Evolutionary conservation across 2,113 vertebrate genomes (phyloP), one percentile per base, ranked within the genome.

Genomic region (Catharus bicknelli): DNA sequence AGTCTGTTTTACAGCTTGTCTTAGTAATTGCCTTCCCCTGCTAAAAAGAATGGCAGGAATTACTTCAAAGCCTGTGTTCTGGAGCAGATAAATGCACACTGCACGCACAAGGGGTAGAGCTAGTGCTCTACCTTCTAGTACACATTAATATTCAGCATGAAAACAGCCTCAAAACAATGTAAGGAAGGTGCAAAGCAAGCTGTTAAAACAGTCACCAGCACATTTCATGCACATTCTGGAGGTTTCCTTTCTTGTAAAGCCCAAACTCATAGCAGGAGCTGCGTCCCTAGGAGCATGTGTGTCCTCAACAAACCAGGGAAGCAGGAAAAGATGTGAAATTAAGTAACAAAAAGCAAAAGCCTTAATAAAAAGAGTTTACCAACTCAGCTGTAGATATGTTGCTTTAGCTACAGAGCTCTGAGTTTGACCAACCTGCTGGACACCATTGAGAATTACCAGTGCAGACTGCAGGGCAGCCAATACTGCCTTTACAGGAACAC

Each of bases 391-490:
- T 62, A 3, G 10, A 51, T 51, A 51, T 25, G 9, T 26, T 48
- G 40, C 8, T 78, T 62, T 48, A 55, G 20, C 66, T 68, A 18
- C 21, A 32, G 0, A 45, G 54, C 32, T 9, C 0, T 2, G 45
- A 72, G 36, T 54, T 16, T 73, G 42, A 45, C 6, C 53, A 42
- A 7, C 23, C 32, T 48, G 58, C 19, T 62, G 54, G 64, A n/a
- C 9, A 38, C 7, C 25, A 26, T 15, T 10, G 19, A 48, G 36
- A 43, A 61, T 11, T 17, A 57, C 7, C 43, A 70, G 34, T 7
- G n/a, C 59, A 21, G 7, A 15, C 2, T 10, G 62, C 66, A 67
- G 29, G 32, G 43, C 58, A 74, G 61, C 43, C 25, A 53, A 6
- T 18, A 17, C 0, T 5, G 20, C 13, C 17, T 27, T 45, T 10